Evolutionary conservation across 1,140 invertebrate species (phyloP).

Genomic region (Caenorhabditis latens): DNA sequence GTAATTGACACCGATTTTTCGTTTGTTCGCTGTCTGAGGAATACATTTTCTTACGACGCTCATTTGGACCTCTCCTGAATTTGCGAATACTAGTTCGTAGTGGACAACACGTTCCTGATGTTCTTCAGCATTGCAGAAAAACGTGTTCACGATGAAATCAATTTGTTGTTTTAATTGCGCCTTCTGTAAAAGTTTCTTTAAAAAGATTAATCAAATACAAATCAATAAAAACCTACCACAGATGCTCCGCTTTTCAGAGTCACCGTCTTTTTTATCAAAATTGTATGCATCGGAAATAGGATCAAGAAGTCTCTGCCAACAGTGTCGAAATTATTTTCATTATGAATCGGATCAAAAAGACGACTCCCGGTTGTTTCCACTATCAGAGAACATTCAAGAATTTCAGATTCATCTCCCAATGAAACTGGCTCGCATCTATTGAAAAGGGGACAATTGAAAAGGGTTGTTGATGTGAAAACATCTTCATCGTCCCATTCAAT

Average conservation of each 20-base stretch:
- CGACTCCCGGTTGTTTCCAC: not conserved
- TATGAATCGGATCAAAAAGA: conserved; percentile 11
- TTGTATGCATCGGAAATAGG: conserved; percentile 1
- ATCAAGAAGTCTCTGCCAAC: conserved; percentile 2
- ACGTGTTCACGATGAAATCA: not conserved
- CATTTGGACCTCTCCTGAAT: conserved; percentile 6
- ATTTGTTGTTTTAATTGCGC: conserved; percentile 27
- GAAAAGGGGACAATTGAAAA: conserved; percentile 20
- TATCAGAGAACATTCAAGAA: not conserved
- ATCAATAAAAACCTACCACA: not conserved
- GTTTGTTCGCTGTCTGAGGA: not conserved
- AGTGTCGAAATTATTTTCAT: not conserved
- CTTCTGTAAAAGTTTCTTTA: not conserved
- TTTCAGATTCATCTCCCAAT: not conserved
- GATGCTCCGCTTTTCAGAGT: not conserved
- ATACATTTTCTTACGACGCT: not conserved
- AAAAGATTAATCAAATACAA: not conserved
- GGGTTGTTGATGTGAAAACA: conserved; percentile 12
- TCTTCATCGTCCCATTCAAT: conserved; percentile 41
- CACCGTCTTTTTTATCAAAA: not conserved
- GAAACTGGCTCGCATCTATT: conserved; percentile 8
- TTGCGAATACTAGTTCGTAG: not conserved
- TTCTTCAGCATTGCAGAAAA: conserved; percentile 1
- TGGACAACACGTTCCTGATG: not conserved
- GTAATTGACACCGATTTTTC: conserved; percentile 9